These are phyloP conservation scores for Rhagoletis pomonella DNA, from an alignment of 1,140 invertebrate genomes.

Conservation along the genomic window DNA sequence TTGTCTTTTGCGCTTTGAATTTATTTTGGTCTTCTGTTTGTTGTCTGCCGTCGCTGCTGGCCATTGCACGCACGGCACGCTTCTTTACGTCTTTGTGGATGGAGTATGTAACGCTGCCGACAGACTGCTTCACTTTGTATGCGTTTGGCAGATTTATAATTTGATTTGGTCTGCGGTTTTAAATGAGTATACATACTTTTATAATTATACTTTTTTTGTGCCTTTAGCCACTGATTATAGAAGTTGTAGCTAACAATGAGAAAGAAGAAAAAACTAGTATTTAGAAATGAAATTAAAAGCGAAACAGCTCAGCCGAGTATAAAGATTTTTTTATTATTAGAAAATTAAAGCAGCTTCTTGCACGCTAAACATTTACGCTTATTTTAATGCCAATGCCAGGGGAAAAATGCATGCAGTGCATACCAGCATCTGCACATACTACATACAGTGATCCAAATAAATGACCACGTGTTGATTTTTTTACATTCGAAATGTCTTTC, in stretches of 20 bases:
- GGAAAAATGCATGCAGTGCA: neutral
- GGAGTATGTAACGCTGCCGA: neutral
- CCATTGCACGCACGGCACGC: slow-evolving; percentile 11
- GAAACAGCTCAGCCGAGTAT: neutral
- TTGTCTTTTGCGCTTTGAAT: neutral
- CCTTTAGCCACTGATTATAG: neutral
- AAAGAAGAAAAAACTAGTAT: neutral
- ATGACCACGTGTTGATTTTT: too few species aligned
- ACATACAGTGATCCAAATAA: too few species aligned
- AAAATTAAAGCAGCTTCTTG: neutral
- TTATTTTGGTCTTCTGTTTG: neutral
- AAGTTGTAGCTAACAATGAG: neutral
- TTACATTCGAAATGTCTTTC: too few species aligned
- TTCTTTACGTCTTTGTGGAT: neutral
- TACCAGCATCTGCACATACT: neutral
- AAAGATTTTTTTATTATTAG: slow-evolving; percentile 9
- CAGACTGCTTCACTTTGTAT: neutral
- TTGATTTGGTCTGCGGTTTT: neutral
- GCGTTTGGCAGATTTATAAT: neutral
- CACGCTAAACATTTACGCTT: neutral
- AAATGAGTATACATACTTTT: neutral
- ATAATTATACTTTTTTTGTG: neutral
- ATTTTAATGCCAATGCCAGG: neutral
- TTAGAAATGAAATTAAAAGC: slow-evolving; percentile 2
- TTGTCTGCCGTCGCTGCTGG: slow-evolving; percentile 10